A percentile compares a stretch with the other conserved stretches of the same genome.
Conservation (phyloP, 2,888 invertebrate genomes). For the Mycalesis mineus region DNA sequence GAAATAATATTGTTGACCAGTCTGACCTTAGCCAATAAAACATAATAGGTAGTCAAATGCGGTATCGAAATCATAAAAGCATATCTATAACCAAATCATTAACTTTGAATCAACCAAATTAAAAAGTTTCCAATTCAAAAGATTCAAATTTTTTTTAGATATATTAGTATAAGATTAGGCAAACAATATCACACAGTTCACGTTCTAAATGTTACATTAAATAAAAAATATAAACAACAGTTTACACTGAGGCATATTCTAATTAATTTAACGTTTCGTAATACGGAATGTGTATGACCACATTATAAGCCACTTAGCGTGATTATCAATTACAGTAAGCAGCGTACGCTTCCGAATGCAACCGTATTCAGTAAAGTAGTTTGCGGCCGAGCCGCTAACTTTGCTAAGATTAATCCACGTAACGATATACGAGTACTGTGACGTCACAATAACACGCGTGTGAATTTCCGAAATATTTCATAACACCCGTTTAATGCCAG, state of each 20-base stretch:
- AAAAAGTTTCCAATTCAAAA: too few relatives aligned
- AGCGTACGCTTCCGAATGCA: neutral
- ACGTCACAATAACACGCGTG: constrained; percentile 9
- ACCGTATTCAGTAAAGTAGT: neutral
- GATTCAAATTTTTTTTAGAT: too few relatives aligned
- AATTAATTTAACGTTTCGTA: neutral
- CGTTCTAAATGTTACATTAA: too few relatives aligned
- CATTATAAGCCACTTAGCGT: neutral
- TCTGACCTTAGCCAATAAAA: neutral
- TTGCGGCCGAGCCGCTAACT: neutral
- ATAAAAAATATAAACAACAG: too few relatives aligned
- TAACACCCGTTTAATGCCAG: constrained; percentile 24
- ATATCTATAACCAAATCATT: too few relatives aligned
- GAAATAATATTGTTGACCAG: neutral
- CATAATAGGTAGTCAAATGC: too few relatives aligned
- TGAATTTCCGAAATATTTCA: constrained; percentile 26
- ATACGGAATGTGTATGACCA: neutral
- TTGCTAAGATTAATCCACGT: neutral
- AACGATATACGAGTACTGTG: neutral
- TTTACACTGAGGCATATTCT: neutral
- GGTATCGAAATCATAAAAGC: too few relatives aligned
- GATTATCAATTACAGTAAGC: neutral
- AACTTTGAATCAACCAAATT: too few relatives aligned
- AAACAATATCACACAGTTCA: too few relatives aligned
- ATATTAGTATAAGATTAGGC: too few relatives aligned